Evolutionary conservation across 2,113 vertebrate genomes (phyloP).

Genomic region (Burhinus bistriatus): DNA sequence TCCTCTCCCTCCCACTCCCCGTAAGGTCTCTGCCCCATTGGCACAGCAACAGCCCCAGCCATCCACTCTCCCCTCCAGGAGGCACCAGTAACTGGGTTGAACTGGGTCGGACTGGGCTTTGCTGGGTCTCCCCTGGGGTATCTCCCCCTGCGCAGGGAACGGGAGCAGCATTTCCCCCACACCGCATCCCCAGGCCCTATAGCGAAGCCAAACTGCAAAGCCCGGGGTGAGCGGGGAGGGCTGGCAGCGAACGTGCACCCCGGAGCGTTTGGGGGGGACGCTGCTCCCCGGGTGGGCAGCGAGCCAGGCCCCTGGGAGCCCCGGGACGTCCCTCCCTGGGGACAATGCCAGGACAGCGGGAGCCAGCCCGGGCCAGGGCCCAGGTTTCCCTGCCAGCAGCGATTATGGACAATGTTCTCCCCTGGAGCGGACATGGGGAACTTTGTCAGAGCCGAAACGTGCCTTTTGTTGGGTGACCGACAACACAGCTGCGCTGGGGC

Average conservation of each 20-base stretch:
- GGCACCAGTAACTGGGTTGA: not conserved
- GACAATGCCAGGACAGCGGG: not conserved
- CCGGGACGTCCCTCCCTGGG: not conserved
- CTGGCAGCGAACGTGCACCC: not conserved
- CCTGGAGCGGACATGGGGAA: not conserved
- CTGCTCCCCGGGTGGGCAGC: not conserved
- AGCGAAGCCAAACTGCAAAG: not conserved
- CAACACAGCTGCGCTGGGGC: not conserved
- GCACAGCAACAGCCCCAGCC: not conserved
- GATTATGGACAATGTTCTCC: not conserved
- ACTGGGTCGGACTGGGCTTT: not conserved
- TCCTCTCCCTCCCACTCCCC: not conserved
- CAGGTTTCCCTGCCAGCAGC: not conserved
- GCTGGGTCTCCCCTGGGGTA: not conserved
- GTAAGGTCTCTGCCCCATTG: rapidly evolving
- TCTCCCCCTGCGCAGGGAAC: rapidly evolving
- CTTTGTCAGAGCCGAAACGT: not conserved
- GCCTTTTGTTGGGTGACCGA: not conserved
- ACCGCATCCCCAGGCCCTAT: rapidly evolving
- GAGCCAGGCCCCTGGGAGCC: not conserved
- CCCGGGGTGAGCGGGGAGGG: not conserved
- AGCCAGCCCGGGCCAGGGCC: not conserved
- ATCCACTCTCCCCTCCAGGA: rapidly evolving
- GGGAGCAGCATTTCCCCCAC: rapidly evolving
- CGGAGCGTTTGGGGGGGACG: not conserved